Evolutionary conservation across 2,797 vertebrate genomes (phyloP).

Genomic region (Morelia viridis): DNA sequence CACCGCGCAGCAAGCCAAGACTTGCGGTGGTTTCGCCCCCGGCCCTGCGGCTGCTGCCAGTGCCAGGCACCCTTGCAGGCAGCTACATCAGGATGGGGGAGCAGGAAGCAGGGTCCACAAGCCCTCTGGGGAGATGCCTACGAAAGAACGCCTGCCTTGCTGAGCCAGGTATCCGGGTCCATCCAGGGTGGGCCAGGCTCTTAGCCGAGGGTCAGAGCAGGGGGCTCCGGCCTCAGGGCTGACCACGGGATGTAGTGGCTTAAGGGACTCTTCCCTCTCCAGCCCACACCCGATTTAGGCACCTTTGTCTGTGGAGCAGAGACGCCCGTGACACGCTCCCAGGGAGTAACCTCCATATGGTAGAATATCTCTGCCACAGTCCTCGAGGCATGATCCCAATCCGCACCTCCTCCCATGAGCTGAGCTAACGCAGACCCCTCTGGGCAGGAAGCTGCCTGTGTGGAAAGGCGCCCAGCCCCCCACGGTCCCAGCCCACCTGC

Average conservation of each 20-base stretch:
- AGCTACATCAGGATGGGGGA: too few relatives aligned
- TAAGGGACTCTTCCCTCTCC: background rate
- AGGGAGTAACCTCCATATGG: background rate
- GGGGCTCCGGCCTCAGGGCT: background rate
- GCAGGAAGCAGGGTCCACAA: too few relatives aligned
- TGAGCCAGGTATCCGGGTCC: background rate
- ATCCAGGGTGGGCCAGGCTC: background rate
- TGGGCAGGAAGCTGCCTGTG: background rate
- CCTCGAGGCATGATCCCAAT: too few relatives aligned
- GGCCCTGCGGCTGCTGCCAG: background rate
- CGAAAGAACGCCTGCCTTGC: background rate
- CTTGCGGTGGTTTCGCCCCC: too few relatives aligned
- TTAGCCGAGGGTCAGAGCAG: background rate
- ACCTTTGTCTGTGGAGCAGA: background rate
- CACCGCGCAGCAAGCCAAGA: background rate
- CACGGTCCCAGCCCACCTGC: too few relatives aligned
- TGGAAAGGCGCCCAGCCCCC: too few relatives aligned
- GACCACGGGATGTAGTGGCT: background rate
- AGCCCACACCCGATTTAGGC: background rate
- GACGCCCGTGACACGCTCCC: accelerated
- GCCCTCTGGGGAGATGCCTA: background rate
- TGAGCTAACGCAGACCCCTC: background rate
- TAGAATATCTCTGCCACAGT: background rate
- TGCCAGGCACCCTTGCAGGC: background rate
- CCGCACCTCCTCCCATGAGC: background rate